Percentiles rank a stretch among this genome's conserved stretches.
Evolutionary conservation across 2,113 vertebrate genomes (phyloP).

Genomic region (Panthera tigris): DNA sequence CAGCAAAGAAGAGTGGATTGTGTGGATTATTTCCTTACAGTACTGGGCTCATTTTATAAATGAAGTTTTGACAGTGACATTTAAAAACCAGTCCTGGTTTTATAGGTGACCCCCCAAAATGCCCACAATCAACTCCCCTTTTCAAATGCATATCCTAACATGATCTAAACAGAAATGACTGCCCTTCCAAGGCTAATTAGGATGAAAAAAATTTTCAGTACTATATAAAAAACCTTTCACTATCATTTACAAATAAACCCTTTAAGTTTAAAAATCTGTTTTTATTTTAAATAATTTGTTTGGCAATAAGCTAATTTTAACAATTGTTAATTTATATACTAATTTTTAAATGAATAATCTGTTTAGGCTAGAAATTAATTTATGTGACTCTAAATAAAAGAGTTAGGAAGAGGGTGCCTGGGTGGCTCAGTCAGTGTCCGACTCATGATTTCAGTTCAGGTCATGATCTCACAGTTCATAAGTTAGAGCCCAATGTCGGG

Average conservation of each 20-base stretch:
- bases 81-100: not conserved
- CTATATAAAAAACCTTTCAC: not conserved
- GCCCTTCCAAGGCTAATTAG: not conserved
- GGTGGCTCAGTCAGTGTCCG: too few species aligned
- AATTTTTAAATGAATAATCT: not conserved
- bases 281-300: constrained; percentile 42
- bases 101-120: not conserved
- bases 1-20: not conserved
- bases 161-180: not conserved
- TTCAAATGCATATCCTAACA: not conserved
- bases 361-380: not conserved
- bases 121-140: not conserved
- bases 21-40: not conserved
- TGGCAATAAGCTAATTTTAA: not conserved
- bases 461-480: too few species aligned
- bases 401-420: not conserved
- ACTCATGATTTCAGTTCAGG: too few species aligned
- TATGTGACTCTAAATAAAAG: not conserved
- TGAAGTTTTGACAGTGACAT: constrained; percentile 1
- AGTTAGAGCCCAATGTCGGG: too few species aligned
- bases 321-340: not conserved
- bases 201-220: not conserved
- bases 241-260: constrained; percentile 10
- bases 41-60: not conserved
- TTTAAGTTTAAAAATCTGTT: not conserved